Conservation (phyloP, 2,797 vertebrate genomes). For the Margarornis squamiger region DNA sequence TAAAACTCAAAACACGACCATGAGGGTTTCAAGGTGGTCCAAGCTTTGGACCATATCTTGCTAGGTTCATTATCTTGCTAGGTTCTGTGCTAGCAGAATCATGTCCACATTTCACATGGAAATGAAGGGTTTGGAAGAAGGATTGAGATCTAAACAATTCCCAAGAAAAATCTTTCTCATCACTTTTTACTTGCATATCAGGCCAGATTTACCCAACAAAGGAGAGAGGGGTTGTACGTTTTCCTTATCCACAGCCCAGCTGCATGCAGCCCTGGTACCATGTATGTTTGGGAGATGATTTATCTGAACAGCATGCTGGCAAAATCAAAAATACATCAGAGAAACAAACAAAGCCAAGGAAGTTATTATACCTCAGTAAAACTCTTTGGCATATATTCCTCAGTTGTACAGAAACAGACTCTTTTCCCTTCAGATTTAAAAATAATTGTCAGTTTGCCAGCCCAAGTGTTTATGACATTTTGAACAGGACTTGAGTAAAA, state of each 20-base stretch:
- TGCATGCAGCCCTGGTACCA: neutral
- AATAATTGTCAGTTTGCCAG: neutral
- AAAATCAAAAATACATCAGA: neutral
- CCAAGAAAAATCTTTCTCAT: neutral
- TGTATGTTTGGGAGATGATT: neutral
- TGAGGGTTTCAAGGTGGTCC: neutral
- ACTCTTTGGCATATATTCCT: neutral
- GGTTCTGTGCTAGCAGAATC: neutral
- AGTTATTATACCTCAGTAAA: neutral
- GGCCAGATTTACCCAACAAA: neutral
- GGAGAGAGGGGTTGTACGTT: neutral
- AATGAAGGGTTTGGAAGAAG: neutral
- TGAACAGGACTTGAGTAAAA: neutral
- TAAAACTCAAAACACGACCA: neutral
- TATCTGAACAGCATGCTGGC: neutral
- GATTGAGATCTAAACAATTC: neutral
- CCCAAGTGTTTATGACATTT: neutral
- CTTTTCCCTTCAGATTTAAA: neutral
- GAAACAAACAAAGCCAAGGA: neutral
- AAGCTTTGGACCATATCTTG: neutral
- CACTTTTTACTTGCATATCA: neutral
- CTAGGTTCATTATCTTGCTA: neutral
- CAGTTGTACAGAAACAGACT: neutral
- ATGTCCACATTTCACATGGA: neutral
- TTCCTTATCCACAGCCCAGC: neutral